Evolutionary conservation across 2,888 invertebrate genomes (phyloP).

Genomic region (Torymus tubicola): DNA sequence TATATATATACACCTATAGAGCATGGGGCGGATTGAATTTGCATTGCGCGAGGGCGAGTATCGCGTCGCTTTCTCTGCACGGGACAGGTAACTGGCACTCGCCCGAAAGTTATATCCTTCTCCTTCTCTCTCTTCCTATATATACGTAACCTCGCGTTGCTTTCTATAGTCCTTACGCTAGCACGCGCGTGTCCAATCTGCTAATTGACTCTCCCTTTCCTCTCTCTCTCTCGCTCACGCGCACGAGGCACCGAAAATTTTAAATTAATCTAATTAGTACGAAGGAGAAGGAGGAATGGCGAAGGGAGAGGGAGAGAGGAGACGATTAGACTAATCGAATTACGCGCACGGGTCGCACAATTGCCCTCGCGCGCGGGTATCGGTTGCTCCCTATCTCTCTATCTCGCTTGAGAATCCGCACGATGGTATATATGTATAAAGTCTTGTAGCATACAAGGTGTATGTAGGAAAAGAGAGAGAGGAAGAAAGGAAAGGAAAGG

Average conservation of each 20-base stretch:
- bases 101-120: slow-evolving; percentile 10
- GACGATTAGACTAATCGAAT: slow-evolving; percentile 73
- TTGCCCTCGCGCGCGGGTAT: slow-evolving; percentile 60
- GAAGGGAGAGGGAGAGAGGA: slow-evolving; percentile 61
- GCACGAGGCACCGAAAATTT: slow-evolving; percentile 67
- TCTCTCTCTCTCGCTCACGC: slow-evolving; percentile 44
- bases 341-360: slow-evolving; percentile 68
- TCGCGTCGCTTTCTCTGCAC: slow-evolving; percentile 24
- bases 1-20: too few relatives aligned
- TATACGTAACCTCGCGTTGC: too few relatives aligned
- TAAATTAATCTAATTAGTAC: slow-evolving; percentile 72
- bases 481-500: slow-evolving; percentile 1
- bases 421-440: too few relatives aligned
- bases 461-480: too few relatives aligned
- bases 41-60: slow-evolving; percentile 50
- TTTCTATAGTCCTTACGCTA: background rate
- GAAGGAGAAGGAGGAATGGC: background rate
- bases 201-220: slow-evolving; percentile 61
- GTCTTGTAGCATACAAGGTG: too few relatives aligned
- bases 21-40: slow-evolving; percentile 14
- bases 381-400: too few relatives aligned
- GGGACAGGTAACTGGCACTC: slow-evolving; percentile 57
- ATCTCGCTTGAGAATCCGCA: too few relatives aligned
- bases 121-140: background rate
- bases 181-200: slow-evolving; percentile 58